Percentiles rank a stretch among this genome's conserved stretches.
These are phyloP conservation scores for Macrosoma leucophasiata DNA, from an alignment of 2,888 invertebrate species.

Conservation along the genomic window DNA sequence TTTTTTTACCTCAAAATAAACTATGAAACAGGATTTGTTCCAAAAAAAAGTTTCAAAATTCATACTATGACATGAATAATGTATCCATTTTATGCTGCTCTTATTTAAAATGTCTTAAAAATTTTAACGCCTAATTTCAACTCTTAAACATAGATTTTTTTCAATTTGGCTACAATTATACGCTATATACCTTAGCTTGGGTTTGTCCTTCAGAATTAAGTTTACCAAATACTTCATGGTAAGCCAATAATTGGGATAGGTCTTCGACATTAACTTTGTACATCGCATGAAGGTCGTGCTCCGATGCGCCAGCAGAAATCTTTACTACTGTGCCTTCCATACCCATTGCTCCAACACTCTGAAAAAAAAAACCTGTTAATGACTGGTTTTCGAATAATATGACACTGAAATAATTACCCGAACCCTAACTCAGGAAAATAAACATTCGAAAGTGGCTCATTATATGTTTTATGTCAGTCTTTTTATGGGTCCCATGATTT, in stretches of 20 bases:
- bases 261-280: constrained; percentile 90
- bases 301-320: constrained; percentile 79
- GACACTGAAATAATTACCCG: too few relatives aligned
- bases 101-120: too few relatives aligned
- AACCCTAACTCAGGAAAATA: too few relatives aligned
- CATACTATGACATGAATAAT: constrained; percentile 1
- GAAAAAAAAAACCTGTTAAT: constrained; percentile 13
- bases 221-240: constrained; percentile 85
- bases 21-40: too few relatives aligned
- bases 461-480: too few relatives aligned
- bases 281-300: constrained; percentile 87
- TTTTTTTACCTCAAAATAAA: too few relatives aligned
- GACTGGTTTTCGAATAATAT: neutral
- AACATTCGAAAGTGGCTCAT: too few relatives aligned
- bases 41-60: constrained; percentile 18
- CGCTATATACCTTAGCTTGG: constrained; percentile 50
- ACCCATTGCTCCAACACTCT: constrained; percentile 64
- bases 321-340: constrained; percentile 85
- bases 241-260: constrained; percentile 87
- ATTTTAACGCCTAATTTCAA: too few relatives aligned
- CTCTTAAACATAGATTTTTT: too few relatives aligned
- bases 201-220: constrained; percentile 58
- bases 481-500: too few relatives aligned
- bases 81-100: too few relatives aligned
- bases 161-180: too few relatives aligned